Evolutionary conservation across 2,888 invertebrate species (phyloP).

Genomic region (Limnephilus marmoratus): DNA sequence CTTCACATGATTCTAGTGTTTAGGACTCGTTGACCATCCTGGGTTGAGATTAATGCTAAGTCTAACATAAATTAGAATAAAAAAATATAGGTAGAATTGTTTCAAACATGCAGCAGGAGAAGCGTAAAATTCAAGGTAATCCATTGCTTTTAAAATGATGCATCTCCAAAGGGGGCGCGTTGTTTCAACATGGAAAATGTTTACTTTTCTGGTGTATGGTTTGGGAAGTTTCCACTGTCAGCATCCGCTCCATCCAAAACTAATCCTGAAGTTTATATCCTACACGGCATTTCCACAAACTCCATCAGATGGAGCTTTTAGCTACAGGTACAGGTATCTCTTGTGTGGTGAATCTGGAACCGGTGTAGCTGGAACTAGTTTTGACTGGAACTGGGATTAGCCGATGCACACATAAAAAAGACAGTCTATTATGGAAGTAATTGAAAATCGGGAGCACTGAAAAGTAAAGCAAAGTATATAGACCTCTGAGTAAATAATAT

Average conservation of each 20-base stretch:
- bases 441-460: not conserved
- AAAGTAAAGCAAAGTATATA: too few species aligned
- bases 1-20: too few species aligned
- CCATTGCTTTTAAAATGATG: not conserved
- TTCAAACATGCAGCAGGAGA: not conserved
- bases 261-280: not conserved
- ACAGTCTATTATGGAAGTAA: not conserved
- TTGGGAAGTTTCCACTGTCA: not conserved
- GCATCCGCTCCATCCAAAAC: not conserved
- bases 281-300: not conserved
- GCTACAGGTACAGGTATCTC: not conserved
- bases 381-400: not conserved
- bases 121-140: not conserved
- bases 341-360: not conserved
- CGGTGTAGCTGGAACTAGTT: not conserved
- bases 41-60: not conserved
- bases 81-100: not conserved
- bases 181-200: not conserved
- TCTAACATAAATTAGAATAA: not conserved
- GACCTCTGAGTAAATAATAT: too few species aligned
- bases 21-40: too few species aligned
- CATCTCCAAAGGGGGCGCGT: not conserved
- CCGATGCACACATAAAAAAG: not conserved
- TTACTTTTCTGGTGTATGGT: constrained; percentile 2
- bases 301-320: not conserved